Base-by-base conservation (phyloP, 1,140 invertebrate species). In the Himalopsyche phryganea region DNA sequence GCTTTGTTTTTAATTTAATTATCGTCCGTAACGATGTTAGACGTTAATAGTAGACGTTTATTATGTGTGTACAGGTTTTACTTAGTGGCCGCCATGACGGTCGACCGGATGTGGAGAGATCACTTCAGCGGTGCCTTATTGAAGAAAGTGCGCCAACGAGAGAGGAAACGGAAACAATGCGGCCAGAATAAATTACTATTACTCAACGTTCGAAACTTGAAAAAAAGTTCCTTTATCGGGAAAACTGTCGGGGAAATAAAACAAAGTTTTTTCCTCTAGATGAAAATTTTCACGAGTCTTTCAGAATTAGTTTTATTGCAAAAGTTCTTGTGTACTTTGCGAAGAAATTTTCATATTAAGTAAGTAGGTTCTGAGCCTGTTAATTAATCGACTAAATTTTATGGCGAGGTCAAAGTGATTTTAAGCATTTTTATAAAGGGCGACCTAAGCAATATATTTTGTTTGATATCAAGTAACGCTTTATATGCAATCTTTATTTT, bases 181-280 rank as follows among this genome's bases (percentile, higher is more conserved):
- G 42, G 42, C 42, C 14, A 17, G 42, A 45, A 45, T 45, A 45
- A 45, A 45, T 45, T 45, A 45, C 42, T 45, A 45, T 45, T 45
- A 45, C 42, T 19, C 42, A 19, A 17, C 18, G 42, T 45, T 45
- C 42, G 42, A 45, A 19, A 19, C 42, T 45, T 17, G 42, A 45
- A 45, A 45, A 28, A 40, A 45, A 45, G 14, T 45, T 45, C 11
- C 42, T 19, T 45, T 45, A 45, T 45, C 42, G 42, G 23, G 42
- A 19, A 45, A 45, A 19, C 42, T 45, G 42, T 17, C 42, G 42
- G 42, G n/a, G 18, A 19, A 45, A 45, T 45, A 15, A 45, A 15
- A 19, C 14, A 15, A 45, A 45, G n/a, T 45, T 45, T 17, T 45
- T n/a, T 20, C 5, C 42, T 20, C 18, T 11, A 45, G 42, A 45